Base-by-base conservation (phyloP, 2,888 invertebrate genomes). In the Pollenia griseotomentosa region DNA sequence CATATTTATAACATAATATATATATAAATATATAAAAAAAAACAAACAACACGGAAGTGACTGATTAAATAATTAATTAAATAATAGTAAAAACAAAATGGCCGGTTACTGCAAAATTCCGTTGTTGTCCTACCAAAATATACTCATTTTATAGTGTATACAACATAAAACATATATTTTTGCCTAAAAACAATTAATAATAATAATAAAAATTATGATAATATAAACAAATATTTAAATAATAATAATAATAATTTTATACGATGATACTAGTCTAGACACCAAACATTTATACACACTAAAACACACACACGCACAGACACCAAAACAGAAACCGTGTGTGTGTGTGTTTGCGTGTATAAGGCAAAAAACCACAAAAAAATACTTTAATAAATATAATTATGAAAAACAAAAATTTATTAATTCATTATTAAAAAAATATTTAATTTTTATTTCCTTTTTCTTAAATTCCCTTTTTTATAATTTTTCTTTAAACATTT, bases 151-250 rank as follows among this genome's bases (percentile, higher is more conserved):
- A 90, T 89, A 92, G 90, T 73, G 80, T 87, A 81, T 83, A 87
- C 83, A 85, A 70, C 66, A 82, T 65, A 65, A 53, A 40, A 83
- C 51, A 81, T 91, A 92, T 93, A 93, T 92, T 93, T 91, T 93
- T 92, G 93, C 92, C 91, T 91, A 91, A 90, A 90, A 68, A 63
- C 19, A 89, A 83, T 71, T 70, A 84, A 68, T 73, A 68, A 68
- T 68, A 84, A 66, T 51, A 51, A 68, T 68, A 84, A 66, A 44
- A 51, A 91, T 89, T 89, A 88, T 88, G 23, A 83, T 68, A 51
- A 57, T 48, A 71, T 46, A 74, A 79, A 82, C 59, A 73, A 82
- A 85, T 73, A 75, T 77, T 61, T 83, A 73, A 85, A 80, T 80
- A 81, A 78, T 23, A 83, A 78, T 74, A 79, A 83, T 71, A 75